Base-by-base conservation (phyloP, 2,113 vertebrate genomes). In the Ariopsis seemanni region DNA sequence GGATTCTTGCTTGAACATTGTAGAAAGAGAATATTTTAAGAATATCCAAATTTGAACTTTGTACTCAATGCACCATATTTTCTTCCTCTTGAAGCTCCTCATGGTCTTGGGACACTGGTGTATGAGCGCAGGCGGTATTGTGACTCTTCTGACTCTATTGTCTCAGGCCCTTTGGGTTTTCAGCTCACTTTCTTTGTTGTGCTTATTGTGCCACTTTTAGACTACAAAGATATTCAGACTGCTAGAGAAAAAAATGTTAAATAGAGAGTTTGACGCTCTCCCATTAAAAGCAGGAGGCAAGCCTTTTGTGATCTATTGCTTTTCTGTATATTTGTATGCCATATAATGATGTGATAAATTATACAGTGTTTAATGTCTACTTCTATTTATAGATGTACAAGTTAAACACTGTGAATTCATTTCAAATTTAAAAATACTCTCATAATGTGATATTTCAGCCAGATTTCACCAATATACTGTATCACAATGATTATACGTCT, bases 121-220 rank as follows among this genome's bases (percentile, higher is more conserved):
- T 20, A 55, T 8, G 4, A 79, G 60, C 3, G n/a, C 12, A 27
- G 55, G 34, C 62, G 22, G 15, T 27, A 27, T 27, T 85, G 30
- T 75, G 84, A 57, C 17, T 42, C 63, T 62, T 62, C 57, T 75
- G 84, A 57, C 55, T 69, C 75, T 48, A 69, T 81, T 80, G 85
- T 81, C 62, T 80, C 50, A 25, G 62, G n/a, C 62, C 48, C 85
- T 27, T 25, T 67, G 85, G 77, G 77, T 53, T 57, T 86, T 71
- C 18, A 9, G 62, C 18, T 79, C 58, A 18, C 69, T 50, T 11
- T 57, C 15, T 85, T 74, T 22, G 7, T 55, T 34, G 27, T 60
- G 30, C 79, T 69, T 69, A 81, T 71, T 80, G 75, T 80, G n/a
- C 75, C 62, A 55, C 50, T 67, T 52, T 80, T 80, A 69, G 77